Percentiles rank a stretch among this genome's conserved stretches.
Conservation (phyloP, 2,797 vertebrate genomes). For the Huso huso region DNA sequence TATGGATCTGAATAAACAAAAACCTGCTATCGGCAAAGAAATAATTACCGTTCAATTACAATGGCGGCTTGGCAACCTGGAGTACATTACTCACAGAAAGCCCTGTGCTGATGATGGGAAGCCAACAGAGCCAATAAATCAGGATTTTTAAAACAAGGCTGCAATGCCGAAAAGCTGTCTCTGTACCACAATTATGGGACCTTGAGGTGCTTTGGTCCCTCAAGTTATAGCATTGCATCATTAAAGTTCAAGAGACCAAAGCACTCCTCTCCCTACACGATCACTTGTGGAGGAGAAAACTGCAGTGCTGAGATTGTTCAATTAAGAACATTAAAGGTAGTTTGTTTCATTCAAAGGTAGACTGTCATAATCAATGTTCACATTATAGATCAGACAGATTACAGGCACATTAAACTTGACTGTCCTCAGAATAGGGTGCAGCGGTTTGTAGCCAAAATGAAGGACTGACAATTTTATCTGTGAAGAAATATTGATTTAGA, state of each 20-base stretch:
- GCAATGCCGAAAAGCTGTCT: not conserved
- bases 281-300: not conserved
- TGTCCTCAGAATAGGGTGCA: too few species aligned
- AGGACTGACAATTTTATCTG: too few species aligned
- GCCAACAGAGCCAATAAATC: not conserved
- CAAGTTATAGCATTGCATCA: not conserved
- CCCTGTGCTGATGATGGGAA: too few species aligned
- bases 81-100: not conserved
- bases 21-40: not conserved
- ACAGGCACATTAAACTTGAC: too few species aligned
- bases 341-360: too few species aligned
- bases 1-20: conserved; percentile 3
- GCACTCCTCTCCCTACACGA: not conserved
- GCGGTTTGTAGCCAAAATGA: too few species aligned
- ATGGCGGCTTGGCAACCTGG: not conserved
- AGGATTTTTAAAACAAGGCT: not conserved
- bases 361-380: too few species aligned
- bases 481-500: too few species aligned
- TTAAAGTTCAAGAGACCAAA: not conserved
- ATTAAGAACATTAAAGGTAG: too few species aligned
- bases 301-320: too few species aligned
- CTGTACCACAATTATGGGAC: not conserved
- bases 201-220: not conserved
- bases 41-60: not conserved
- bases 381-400: not conserved